These are phyloP conservation scores for Dallia pectoralis DNA, from an alignment of 2,797 vertebrate species.

Conservation along the genomic window DNA sequence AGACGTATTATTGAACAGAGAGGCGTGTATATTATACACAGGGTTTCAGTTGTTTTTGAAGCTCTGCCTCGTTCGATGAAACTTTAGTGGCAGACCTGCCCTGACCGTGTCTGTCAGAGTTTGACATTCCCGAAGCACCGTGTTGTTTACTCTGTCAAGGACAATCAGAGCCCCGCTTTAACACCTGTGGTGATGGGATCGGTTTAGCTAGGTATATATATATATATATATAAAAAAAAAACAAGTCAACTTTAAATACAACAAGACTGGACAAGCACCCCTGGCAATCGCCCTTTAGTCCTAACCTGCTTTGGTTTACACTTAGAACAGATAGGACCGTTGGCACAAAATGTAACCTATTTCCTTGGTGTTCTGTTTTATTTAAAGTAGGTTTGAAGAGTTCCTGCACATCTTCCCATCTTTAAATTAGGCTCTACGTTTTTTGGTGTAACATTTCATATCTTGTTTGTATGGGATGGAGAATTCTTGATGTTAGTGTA, in stretches of 20 bases:
- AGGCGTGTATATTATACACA: too few species aligned
- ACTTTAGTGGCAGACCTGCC: conserved; percentile 57
- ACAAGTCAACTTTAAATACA: conserved; percentile 51
- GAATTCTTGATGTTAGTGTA: neutral
- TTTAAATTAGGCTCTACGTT: neutral
- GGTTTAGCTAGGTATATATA: conserved; percentile 61
- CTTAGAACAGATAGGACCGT: neutral
- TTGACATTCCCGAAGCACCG: conserved; percentile 56
- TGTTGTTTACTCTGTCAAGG: conserved; percentile 73
- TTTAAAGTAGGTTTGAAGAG: neutral
- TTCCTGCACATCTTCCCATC: neutral
- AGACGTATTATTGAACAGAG: too few species aligned
- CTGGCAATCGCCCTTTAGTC: conserved; percentile 73
- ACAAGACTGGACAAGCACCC: conserved; percentile 75
- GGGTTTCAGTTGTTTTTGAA: neutral
- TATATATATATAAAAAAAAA: conserved; percentile 46
- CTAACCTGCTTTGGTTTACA: conserved; percentile 50
- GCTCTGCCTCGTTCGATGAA: conserved; percentile 42
- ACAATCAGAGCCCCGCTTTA: conserved; percentile 65
- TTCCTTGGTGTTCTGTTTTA: neutral
- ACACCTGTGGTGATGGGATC: conserved; percentile 72
- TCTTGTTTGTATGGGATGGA: neutral
- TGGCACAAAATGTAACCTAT: neutral
- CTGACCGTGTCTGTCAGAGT: conserved; percentile 63
- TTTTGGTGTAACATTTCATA: neutral